Percentiles rank a stretch among this genome's conserved stretches.
phyloP scores from a whole-genome alignment of 2,888 invertebrate genomes.

The Myopa tessellatipennis region DNA sequence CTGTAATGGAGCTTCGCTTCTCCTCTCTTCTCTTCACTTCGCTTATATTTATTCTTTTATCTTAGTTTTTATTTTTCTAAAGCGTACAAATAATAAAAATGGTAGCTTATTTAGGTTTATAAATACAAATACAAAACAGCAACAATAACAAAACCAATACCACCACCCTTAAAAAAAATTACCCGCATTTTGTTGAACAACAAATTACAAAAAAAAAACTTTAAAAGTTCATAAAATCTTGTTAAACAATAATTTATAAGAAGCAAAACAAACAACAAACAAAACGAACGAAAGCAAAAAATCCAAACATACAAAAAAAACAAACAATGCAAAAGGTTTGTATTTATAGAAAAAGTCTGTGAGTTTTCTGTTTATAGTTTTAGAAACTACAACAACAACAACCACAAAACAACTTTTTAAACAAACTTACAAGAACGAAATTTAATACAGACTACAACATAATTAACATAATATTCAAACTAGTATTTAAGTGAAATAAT shows the following conservation, averaged over 20 bases:
- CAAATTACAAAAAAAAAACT: constrained; percentile 2
- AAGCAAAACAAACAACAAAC: background rate
- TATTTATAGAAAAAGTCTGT: constrained; percentile 49
- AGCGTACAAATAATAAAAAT: constrained; percentile 46
- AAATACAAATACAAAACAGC: background rate
- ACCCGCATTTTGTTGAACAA: constrained; percentile 8
- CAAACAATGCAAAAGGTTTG: constrained; percentile 46
- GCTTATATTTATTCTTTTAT: background rate
- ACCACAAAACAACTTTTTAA: constrained; percentile 31
- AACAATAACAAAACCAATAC: background rate
- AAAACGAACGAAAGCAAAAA: constrained; percentile 5
- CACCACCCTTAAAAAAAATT: background rate
- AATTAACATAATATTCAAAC: background rate
- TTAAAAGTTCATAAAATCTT: background rate
- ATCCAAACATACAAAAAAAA: constrained; percentile 18
- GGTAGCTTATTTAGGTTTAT: background rate
- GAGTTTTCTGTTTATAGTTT: constrained; percentile 52
- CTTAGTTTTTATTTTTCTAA: constrained; percentile 43
- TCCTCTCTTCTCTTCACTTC: background rate
- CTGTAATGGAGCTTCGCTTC: background rate
- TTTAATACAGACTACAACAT: background rate
- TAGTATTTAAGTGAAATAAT: background rate
- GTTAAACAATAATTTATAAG: background rate
- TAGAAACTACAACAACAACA: constrained; percentile 40
- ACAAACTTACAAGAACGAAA: background rate